Evolutionary conservation across 2,797 vertebrate genomes (phyloP).

Genomic region (Helarctos malayanus): DNA sequence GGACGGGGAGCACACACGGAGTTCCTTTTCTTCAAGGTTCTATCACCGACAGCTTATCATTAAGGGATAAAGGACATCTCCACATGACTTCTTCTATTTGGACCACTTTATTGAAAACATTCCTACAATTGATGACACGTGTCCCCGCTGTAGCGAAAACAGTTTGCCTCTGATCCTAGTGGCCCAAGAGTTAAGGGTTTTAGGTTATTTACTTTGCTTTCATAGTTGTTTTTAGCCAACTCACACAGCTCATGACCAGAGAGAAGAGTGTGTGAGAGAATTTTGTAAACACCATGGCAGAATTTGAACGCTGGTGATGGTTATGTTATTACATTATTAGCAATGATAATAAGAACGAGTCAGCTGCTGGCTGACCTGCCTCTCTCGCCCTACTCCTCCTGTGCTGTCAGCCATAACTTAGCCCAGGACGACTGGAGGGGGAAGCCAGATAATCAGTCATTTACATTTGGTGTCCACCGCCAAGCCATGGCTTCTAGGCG

Average conservation of each 20-base stretch:
- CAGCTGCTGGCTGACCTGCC: not conserved
- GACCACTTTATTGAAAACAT: not conserved
- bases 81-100: not conserved
- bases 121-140: not conserved
- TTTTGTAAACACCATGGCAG: not conserved
- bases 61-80: not conserved
- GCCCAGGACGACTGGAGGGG: not conserved
- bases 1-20: not conserved
- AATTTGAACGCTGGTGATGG: not conserved
- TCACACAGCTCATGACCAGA: not conserved
- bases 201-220: not conserved
- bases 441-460: not conserved
- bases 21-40: not conserved
- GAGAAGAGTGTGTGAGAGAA: not conserved
- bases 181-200: not conserved
- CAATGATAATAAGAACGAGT: not conserved
- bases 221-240: not conserved
- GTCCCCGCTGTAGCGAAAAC: not conserved
- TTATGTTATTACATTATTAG: conserved; percentile 19
- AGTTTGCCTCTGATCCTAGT: not conserved
- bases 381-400: too few species aligned
- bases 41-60: not conserved
- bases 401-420: not conserved
- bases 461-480: not conserved
- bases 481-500: not conserved